phyloP scores from a whole-genome alignment of 2,113 vertebrate genomes.

The Phrynosoma blainvillii region DNA sequence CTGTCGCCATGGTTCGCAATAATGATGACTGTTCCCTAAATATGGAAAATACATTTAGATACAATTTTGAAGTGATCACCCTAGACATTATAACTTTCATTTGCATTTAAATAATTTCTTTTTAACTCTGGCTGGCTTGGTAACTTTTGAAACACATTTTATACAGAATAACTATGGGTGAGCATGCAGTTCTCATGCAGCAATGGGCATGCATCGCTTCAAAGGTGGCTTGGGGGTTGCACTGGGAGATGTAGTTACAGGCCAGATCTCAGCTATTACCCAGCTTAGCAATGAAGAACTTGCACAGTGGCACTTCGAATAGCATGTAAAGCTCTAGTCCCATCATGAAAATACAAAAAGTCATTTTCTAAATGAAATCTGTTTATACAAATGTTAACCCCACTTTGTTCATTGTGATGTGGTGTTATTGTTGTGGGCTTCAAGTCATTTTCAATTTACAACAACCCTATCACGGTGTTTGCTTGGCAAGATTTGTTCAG shows the following conservation, averaged over 20 bases:
- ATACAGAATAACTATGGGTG: background rate
- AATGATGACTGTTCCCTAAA: slow-evolving; percentile 97
- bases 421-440: no score
- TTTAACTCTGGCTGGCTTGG: background rate
- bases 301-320: no score
- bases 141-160: background rate
- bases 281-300: no score
- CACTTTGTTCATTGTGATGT: background rate
- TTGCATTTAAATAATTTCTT: background rate
- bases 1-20: slow-evolving; percentile 98
- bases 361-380: background rate
- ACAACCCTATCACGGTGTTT: no score
- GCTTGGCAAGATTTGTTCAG: no score
- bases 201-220: no score
- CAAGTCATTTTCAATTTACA: no score
- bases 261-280: no score
- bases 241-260: no score
- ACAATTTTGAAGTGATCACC: background rate
- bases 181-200: background rate
- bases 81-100: background rate
- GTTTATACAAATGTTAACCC: background rate
- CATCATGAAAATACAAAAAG: no score
- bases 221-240: no score
- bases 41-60: slow-evolving; percentile 10
- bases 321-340: no score